Evolutionary conservation across 2,113 vertebrate genomes (phyloP), one percentile per base, ranked within the genome.

Genomic region (Hipposideros armiger): DNA sequence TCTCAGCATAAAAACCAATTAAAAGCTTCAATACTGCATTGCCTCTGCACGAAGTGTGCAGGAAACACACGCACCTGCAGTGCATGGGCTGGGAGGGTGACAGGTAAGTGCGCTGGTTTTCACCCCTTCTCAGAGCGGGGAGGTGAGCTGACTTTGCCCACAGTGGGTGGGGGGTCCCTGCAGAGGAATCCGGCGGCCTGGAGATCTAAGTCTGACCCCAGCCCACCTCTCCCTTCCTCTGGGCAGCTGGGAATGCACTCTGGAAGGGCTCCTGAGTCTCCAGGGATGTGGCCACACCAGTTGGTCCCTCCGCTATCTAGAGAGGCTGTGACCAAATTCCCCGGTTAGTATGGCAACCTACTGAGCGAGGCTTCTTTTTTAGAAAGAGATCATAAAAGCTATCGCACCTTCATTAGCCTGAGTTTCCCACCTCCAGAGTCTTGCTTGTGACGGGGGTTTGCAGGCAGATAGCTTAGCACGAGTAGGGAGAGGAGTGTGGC

Each of bases 1-100:
- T 97, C 98, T 97, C 93, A 85, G 84, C 96, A 98, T 98, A 97
- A 97, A 98, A 97, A 10, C 95, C 98, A 97, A 97, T 96, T 97
- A 98, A 60, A 93, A 94, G 95, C 96, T 98, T 95, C 14, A 86
- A 52, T 93, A 94, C 95, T 7, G 42, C 97, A 97, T 32, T 11
- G 11, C 42, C n/a, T 26, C 36, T 56, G 7, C 11, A 62, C n/a
- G 32, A 77, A 40, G n/a, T 1, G 1, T 30, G 73, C 13, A 20
- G 77, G 45, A 26, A 66, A 30, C 3, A 9, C 16, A 24, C 17
- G 36, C 32, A 32, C 6, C 50, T 28, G 3, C 30, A 3, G 7
- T 5, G 24, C 1, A 0, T 0, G 32, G 54, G 36, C 45, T 15
- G 11, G 20, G 30, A 42, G 20, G 14, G 42, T 54, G 36, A 26